Evolutionary conservation across 2,888 invertebrate species (phyloP).

Genomic region (Ectemnius continuus): DNA sequence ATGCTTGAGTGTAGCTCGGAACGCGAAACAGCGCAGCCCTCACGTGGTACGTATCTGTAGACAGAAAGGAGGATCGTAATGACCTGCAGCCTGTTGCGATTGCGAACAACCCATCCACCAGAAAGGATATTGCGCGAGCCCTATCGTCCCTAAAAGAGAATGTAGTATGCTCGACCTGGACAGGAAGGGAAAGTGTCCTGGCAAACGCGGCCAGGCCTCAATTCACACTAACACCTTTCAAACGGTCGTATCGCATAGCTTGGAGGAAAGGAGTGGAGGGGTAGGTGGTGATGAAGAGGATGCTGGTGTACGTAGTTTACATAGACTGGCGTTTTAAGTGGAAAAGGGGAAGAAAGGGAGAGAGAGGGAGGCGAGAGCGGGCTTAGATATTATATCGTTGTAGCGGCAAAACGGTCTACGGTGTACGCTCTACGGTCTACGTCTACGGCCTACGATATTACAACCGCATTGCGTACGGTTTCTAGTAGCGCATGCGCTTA

Average conservation of each 20-base stretch:
- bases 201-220: conserved; percentile 30
- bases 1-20: background rate
- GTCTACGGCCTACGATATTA: conserved; percentile 71
- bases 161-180: background rate
- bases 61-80: conserved; percentile 9
- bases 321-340: conserved; percentile 3
- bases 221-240: too few relatives aligned
- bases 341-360: conserved; percentile 17
- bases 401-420: conserved; percentile 55
- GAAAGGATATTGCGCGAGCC: background rate
- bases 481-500: conserved; percentile 66
- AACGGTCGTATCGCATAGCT: conserved; percentile 36
- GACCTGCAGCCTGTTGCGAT: conserved; percentile 16
- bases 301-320: background rate
- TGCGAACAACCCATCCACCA: conserved; percentile 5
- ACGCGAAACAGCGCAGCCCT: background rate
- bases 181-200: conserved; percentile 11
- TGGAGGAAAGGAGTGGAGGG: conserved; percentile 19
- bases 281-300: background rate
- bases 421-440: conserved; percentile 53
- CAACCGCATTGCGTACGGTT: conserved; percentile 75
- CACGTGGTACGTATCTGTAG: background rate
- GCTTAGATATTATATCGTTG: conserved; percentile 65
- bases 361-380: conserved; percentile 33
- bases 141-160: conserved; percentile 5